Conservation (phyloP, 2,888 invertebrate genomes). For the Ferrisia virgata region DNA sequence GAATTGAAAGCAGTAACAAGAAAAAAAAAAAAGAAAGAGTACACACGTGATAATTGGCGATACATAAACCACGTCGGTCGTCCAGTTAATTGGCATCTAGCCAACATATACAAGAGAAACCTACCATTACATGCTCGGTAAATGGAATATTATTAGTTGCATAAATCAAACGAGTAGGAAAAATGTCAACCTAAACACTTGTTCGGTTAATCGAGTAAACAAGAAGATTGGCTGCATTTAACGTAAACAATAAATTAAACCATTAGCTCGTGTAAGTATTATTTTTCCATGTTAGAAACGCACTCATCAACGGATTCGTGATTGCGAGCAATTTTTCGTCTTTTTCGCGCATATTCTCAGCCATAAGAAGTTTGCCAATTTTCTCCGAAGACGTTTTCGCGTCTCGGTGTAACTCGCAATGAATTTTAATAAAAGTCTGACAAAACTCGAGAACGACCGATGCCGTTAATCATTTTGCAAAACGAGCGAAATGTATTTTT, state of each 20-base stretch:
- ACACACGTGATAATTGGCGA: constrained; percentile 13
- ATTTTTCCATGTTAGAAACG: neutral
- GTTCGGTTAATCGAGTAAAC: constrained; percentile 25
- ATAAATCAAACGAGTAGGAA: constrained; percentile 12
- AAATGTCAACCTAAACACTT: constrained; percentile 27
- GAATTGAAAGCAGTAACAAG: too few relatives aligned
- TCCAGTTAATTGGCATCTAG: neutral
- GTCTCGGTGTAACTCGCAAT: neutral
- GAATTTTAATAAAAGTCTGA: neutral
- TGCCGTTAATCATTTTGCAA: neutral
- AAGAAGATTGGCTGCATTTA: neutral
- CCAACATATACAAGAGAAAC: neutral
- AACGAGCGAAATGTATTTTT: neutral
- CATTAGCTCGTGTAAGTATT: neutral
- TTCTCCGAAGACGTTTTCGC: neutral
- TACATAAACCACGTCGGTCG: neutral
- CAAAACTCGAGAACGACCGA: neutral
- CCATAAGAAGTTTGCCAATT: neutral
- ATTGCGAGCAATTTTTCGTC: neutral
- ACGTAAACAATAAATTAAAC: constrained; percentile 17
- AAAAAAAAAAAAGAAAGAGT: neutral
- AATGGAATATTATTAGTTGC: neutral
- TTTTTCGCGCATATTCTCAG: neutral
- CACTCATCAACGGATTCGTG: neutral
- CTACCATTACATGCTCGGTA: neutral